Evolutionary conservation across 2,888 invertebrate species (phyloP).

Genomic region (Dioctria linearis): DNA sequence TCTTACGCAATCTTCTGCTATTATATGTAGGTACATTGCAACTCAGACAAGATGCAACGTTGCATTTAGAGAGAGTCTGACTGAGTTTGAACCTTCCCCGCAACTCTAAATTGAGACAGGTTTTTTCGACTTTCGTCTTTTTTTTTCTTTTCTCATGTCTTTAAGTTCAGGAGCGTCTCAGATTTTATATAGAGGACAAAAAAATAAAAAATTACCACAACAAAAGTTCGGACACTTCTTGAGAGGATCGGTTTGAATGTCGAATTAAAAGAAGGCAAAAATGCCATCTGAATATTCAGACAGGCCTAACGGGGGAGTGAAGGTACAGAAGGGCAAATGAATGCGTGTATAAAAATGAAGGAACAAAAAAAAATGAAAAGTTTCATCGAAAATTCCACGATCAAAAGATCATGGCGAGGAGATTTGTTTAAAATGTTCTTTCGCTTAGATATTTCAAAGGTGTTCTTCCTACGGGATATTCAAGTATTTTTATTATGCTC

Average conservation of each 20-base stretch:
- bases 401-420: background rate
- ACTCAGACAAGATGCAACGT: background rate
- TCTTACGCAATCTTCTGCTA: constrained; percentile 5
- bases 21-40: background rate
- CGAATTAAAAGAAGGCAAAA: constrained; percentile 54
- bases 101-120: constrained; percentile 51
- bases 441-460: too few relatives aligned
- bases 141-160: constrained; percentile 1
- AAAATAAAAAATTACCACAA: constrained; percentile 54
- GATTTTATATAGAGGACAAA: background rate
- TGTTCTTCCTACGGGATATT: too few relatives aligned
- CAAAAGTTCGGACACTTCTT: constrained; percentile 49
- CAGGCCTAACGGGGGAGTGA: constrained; percentile 12
- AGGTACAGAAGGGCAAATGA: background rate
- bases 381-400: background rate
- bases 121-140: constrained; percentile 49
- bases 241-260: constrained; percentile 51
- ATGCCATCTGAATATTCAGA: constrained; percentile 50
- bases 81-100: background rate
- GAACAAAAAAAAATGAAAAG: too few relatives aligned
- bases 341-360: background rate
- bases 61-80: background rate
- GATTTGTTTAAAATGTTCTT: background rate
- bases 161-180: constrained; percentile 28
- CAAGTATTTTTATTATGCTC: too few relatives aligned